phyloP scores from a whole-genome alignment of 2,113 vertebrate genomes.

The Vombatus ursinus region DNA sequence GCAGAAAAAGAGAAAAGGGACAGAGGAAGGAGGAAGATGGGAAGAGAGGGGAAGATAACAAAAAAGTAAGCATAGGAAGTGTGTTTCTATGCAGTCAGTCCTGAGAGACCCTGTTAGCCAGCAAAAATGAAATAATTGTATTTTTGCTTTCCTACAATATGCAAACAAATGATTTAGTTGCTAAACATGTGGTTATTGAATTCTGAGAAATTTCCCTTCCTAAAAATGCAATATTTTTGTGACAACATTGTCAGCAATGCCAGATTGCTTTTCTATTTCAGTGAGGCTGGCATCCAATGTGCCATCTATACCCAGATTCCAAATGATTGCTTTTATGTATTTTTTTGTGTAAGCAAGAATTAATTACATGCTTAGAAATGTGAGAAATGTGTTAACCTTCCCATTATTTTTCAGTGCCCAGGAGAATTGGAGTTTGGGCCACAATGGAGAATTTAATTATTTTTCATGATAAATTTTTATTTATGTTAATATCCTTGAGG shows the following conservation, averaged over 20 bases:
- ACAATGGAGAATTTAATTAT: constrained; percentile 56
- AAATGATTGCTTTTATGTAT: constrained; percentile 67
- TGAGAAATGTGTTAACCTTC: constrained; percentile 76
- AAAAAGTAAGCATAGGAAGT: not conserved
- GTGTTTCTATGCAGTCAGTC: not conserved
- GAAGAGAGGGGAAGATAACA: not conserved
- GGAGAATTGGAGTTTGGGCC: constrained; percentile 69
- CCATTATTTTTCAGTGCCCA: constrained; percentile 64
- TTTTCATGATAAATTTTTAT: constrained; percentile 74
- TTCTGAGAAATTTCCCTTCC: constrained; percentile 64
- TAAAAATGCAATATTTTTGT: constrained; percentile 73
- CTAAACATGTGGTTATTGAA: constrained; percentile 65
- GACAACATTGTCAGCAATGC: constrained; percentile 67
- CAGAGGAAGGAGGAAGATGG: not conserved
- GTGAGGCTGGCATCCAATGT: constrained; percentile 74
- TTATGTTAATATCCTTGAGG: constrained; percentile 67
- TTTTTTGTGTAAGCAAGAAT: constrained; percentile 77
- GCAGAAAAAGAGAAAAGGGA: not conserved
- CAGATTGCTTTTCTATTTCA: constrained; percentile 73
- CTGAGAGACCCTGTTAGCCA: constrained; percentile 57
- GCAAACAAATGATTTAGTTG: constrained; percentile 72
- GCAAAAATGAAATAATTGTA: constrained; percentile 65
- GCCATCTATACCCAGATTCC: constrained; percentile 68
- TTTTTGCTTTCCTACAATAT: constrained; percentile 64
- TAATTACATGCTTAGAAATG: constrained; percentile 72